These are phyloP conservation scores for Steatornis caripensis DNA, from an alignment of 2,113 vertebrate genomes.

Conservation along the genomic window DNA sequence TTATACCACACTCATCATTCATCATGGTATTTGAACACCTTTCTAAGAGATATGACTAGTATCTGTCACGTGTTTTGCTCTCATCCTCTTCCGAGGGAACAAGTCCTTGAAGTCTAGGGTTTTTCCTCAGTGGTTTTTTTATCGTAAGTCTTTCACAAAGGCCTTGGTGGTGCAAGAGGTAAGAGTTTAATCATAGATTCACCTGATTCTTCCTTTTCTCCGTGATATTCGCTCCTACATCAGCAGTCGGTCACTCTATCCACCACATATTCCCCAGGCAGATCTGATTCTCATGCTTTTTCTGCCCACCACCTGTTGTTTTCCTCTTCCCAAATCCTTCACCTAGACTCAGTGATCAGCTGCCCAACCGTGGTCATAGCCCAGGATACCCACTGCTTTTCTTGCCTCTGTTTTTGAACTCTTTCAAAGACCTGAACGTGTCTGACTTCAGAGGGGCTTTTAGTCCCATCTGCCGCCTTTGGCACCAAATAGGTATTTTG, in stretches of 20 bases:
- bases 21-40: background rate
- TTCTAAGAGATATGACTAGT: background rate
- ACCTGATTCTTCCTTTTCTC: background rate
- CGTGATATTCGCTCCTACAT: background rate
- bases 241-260: slow-evolving; percentile 32
- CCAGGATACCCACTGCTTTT: background rate
- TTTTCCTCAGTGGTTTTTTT: background rate
- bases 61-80: background rate
- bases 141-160: background rate
- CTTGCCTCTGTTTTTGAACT: background rate
- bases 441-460: background rate
- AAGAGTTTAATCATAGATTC: background rate
- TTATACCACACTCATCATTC: background rate
- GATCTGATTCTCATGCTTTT: slow-evolving; percentile 6
- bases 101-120: background rate
- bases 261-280: slow-evolving; percentile 27
- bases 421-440: background rate
- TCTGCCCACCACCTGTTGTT: slow-evolving; percentile 38
- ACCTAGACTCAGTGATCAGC: slow-evolving; percentile 12
- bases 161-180: background rate
- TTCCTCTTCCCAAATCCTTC: slow-evolving; percentile 35
- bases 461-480: background rate
- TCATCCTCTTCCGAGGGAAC: background rate
- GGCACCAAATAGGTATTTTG: slow-evolving; percentile 2
- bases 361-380: background rate